Evolutionary conservation across 2,888 invertebrate species (phyloP).

Genomic region (Macaria notata): DNA sequence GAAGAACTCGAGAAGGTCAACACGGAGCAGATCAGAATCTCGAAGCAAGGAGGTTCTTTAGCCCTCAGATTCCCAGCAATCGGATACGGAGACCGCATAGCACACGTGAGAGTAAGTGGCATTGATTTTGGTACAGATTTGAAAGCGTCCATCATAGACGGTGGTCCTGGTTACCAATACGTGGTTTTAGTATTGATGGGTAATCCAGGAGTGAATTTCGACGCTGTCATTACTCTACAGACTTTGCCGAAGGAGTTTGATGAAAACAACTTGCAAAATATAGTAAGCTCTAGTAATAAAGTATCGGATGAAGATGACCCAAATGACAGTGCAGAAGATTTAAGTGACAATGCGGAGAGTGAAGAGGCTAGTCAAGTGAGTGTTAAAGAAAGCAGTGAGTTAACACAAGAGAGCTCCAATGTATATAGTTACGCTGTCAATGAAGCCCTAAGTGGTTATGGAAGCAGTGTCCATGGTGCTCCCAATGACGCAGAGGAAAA

Average conservation of each 20-base stretch:
- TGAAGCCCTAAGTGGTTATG: slow-evolving; percentile 34
- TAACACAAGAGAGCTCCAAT: slow-evolving; percentile 56
- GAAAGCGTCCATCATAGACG: slow-evolving; percentile 69
- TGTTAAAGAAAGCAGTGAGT: slow-evolving; percentile 42
- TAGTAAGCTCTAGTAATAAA: slow-evolving; percentile 27
- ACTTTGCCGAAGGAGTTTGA: slow-evolving; percentile 45
- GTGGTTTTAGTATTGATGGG: slow-evolving; percentile 68
- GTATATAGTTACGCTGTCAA: slow-evolving; percentile 50
- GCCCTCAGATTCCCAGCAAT: slow-evolving; percentile 69
- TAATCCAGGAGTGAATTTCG: slow-evolving; percentile 60
- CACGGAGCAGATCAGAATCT: slow-evolving; percentile 67
- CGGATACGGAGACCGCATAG: slow-evolving; percentile 61
- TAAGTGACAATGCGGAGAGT: slow-evolving; percentile 47
- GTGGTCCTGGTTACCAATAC: slow-evolving; percentile 74
- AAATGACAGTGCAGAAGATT: slow-evolving; percentile 48
- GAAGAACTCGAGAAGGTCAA: slow-evolving; percentile 68
- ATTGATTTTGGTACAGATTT: slow-evolving; percentile 72
- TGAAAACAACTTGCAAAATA: slow-evolving; percentile 22
- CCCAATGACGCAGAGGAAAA: slow-evolving; percentile 18
- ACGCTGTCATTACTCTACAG: slow-evolving; percentile 67
- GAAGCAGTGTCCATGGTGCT: slow-evolving; percentile 11
- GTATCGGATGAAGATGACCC: slow-evolving; percentile 37
- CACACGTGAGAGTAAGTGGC: slow-evolving; percentile 69
- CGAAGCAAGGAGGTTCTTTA: slow-evolving; percentile 68
- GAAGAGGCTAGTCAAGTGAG: slow-evolving; percentile 35